Base-by-base conservation (phyloP, 2,888 invertebrate genomes). In the Autographa pulchrina region DNA sequence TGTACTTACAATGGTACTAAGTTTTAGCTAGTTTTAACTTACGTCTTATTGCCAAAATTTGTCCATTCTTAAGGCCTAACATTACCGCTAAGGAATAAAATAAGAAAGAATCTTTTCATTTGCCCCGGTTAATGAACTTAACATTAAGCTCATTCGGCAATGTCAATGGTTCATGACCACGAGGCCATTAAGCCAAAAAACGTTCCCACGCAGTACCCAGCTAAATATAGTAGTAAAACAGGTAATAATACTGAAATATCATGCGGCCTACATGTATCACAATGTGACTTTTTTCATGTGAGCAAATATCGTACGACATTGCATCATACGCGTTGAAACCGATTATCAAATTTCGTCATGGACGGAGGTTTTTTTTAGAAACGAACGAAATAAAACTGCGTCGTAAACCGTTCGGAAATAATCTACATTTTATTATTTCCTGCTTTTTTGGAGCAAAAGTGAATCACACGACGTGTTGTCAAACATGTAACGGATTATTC, bases 331-430 rank as follows among this genome's bases (percentile, higher is more conserved):
- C n/a, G n/a, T 18, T 52, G 59, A 73, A 70, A 75, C 66, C 60
- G 59, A 68, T 69, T 82, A 84, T 81, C 75, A 68, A n/a, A 68
- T 84, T 79, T 70, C 82, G 82, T 80, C 80, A 80, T 72, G 11
- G 67, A 35, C 60, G 61, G 32, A 59, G 61, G 38, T 65, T 72
- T 68, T 78, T 70, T 78, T 67, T 80, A 32, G 31, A 58, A 58
- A 38, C 48, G 48, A 54, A 61, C 18, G 16, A 31, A 60, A 62
- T 58, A 43, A 56, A 68, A 81, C 62, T 81, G 74, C 78, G 78
- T 43, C 77, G 74, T 70, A 72, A 13, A 61, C 31, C 31, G 43
- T 31, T 54, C 11, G 14, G 35, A 62, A 31, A 62, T 58, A 63
- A 1, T 68, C 43, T 58, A 54, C 14, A 52, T 43, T 31, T 7